phyloP scores from a whole-genome alignment of 2,888 invertebrate genomes.

The Stenodera caucasica region DNA sequence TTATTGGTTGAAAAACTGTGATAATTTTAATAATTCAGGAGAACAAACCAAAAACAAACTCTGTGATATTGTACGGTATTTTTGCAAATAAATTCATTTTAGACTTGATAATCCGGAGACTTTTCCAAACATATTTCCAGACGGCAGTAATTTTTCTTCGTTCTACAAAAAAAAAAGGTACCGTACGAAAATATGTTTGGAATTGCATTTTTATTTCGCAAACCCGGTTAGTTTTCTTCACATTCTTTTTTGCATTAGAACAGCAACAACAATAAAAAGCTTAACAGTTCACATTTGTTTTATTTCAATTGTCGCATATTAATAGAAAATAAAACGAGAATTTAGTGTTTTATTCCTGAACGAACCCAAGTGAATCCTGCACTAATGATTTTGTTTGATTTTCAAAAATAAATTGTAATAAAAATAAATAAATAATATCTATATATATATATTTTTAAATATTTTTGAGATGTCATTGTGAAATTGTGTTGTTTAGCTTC shows the following conservation, averaged over 20 bases:
- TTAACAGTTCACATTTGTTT: conserved; percentile 41
- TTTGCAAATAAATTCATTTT: conserved; percentile 51
- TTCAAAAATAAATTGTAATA: too few relatives aligned
- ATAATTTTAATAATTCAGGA: conserved; percentile 32
- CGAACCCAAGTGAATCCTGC: conserved; percentile 29
- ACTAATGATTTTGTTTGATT: conserved; percentile 31
- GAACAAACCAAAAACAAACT: conserved; percentile 29
- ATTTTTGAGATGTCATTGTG: conserved; percentile 25
- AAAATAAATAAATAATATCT: too few relatives aligned
- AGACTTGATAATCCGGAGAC: conserved; percentile 41
- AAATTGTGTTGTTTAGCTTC: conserved; percentile 70
- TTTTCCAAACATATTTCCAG: conserved; percentile 51
- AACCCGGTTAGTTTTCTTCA: conserved; percentile 34
- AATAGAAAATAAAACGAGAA: conserved; percentile 27
- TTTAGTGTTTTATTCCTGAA: conserved; percentile 23
- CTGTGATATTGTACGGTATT: conserved; percentile 50
- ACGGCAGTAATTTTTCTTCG: conserved; percentile 31
- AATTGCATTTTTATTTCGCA: conserved; percentile 49
- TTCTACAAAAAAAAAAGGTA: conserved; percentile 10
- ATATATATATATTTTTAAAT: neutral
- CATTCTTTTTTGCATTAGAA: conserved; percentile 25
- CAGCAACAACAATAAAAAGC: conserved; percentile 35
- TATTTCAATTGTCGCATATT: conserved; percentile 40
- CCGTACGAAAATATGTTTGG: conserved; percentile 49
- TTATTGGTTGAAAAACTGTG: conserved; percentile 33